Evolutionary conservation across 2,113 vertebrate species (phyloP), one percentile per base, ranked within the genome.

Genomic region (Arvicanthis niloticus): DNA sequence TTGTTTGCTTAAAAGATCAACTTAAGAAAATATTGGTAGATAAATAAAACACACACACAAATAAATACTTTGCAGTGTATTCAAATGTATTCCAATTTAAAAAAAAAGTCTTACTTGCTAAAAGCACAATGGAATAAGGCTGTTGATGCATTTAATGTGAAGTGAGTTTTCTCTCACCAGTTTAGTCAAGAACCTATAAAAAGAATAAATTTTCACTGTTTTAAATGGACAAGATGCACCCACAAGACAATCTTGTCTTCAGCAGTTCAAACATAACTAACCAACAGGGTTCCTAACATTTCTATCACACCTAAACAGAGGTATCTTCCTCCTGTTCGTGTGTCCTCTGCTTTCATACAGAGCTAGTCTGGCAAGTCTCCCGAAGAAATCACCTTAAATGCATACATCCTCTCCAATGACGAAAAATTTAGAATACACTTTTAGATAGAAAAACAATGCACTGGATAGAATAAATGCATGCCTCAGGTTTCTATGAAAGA

Each of bases 321-420:
- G 60, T 81, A 1, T 68, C 10, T 88, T 73, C 42, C 24, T 89
- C 34, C 26, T 85, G 7, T 17, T 42, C 48, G 21, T 67, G 3
- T 42, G 40, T 4, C 7, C 26, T 81, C 78, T 60, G 76, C 29
- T 77, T 94, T 95, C 51, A 91, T 75, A 88, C 5, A 58, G 42
- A 78, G 5, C 65, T 45, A 42, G 60, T 67, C 42, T 94, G 62
- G 65, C 34, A 93, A 68, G 53, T 88, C 51, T 86, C 53, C 24
- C 60, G 77, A 94, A 89, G 45, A 86, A 94, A 84, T 37, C 58
- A 89, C 68, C 90, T 89, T 67, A 81, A 51, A 80, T 73, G 29
- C 51, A 76, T 73, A 34, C 42, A 24, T 48, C 72, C 21, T 89
- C 40, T 2, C 19, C 11, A 17, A 17, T 62, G 40, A 70, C 51